Percentiles rank a stretch among this genome's conserved stretches.
Evolutionary conservation across 2,797 vertebrate species (phyloP).

Genomic region (Orientallactaga sibirica): DNA sequence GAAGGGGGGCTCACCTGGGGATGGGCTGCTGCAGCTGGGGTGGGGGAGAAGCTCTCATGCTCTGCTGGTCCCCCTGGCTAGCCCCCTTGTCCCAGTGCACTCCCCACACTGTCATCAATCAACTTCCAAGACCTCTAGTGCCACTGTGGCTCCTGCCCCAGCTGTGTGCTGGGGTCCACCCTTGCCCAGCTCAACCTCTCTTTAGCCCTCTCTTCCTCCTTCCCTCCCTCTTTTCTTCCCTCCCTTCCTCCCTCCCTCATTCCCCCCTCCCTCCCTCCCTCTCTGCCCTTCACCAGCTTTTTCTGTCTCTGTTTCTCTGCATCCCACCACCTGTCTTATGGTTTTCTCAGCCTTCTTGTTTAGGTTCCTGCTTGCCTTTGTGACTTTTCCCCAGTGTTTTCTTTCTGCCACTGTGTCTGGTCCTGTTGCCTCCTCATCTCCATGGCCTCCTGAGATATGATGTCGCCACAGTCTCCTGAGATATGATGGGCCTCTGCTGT

Average conservation of each 20-base stretch:
- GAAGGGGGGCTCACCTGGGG: constrained; percentile 91
- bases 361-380: constrained; percentile 70
- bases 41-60: constrained; percentile 74
- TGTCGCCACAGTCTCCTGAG: constrained; percentile 82
- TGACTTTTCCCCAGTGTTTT: constrained; percentile 61
- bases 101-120: background rate
- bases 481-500: constrained; percentile 68
- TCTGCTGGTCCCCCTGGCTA: constrained; percentile 79
- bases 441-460: constrained; percentile 85
- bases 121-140: background rate
- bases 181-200: background rate
- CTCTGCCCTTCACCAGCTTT: constrained; percentile 39
- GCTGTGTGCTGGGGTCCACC: background rate
- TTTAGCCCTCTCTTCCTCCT: background rate
- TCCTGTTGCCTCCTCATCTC: constrained; percentile 32
- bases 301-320: background rate
- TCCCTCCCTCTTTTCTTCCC: too few species aligned
- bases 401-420: background rate
- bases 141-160: background rate
- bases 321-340: background rate
- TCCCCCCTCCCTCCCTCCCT: background rate
- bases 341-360: background rate
- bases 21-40: constrained; percentile 83
- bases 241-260: background rate
- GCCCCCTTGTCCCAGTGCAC: background rate